Base-by-base conservation (phyloP, 1,140 invertebrate species). In the Eriocheir sinensis region DNA sequence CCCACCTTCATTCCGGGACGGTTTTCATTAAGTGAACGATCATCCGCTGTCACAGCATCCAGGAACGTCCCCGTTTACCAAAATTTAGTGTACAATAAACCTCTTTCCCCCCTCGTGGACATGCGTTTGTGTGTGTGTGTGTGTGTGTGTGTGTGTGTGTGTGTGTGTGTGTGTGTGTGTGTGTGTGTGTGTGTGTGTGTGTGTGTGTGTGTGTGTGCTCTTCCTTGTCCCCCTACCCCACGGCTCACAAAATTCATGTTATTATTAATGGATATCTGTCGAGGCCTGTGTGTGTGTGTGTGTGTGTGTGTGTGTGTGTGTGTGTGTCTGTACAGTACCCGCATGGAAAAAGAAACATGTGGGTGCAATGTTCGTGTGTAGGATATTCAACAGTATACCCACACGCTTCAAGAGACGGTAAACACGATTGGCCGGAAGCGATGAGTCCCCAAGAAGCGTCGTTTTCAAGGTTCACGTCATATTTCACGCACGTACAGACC, bases 81-180 rank as follows among this genome's bases (percentile, higher is more conserved):
- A 72, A 72, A 72, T 72, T 72, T 72, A 72, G 12, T 72, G 60
- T n/a, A n/a, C 6, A 4, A 72, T 72, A 72, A 72, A 72, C 60
- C n/a, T 72, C n/a, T 72, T 72, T 72, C 27, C 27, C n/a, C n/a
- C n/a, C n/a, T 72, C 8, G 60, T n/a, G 60, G 60, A 72, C 27
- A 21, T 72, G 60, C n/a, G 60, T 72, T 21, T 72, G 60, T 72
- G 60, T 72, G 60, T 72, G 41, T 88, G 6, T 88, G 30, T 88
- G 36, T 88, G 85, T 40, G 36, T 88, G 85, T 88, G 85, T 40
- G 32, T 86, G 34, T 86, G 85, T 86, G 85, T 86, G n/a, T 85
- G n/a, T 32, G 81, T 34, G 30, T 38, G 81, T 38, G 81, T 38
- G 81, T 38, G 36, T 85, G 36, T 44, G 85, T 38, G 85, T 88